phyloP scores from a whole-genome alignment of 1,140 invertebrate species.

The Papilio xuthus region DNA sequence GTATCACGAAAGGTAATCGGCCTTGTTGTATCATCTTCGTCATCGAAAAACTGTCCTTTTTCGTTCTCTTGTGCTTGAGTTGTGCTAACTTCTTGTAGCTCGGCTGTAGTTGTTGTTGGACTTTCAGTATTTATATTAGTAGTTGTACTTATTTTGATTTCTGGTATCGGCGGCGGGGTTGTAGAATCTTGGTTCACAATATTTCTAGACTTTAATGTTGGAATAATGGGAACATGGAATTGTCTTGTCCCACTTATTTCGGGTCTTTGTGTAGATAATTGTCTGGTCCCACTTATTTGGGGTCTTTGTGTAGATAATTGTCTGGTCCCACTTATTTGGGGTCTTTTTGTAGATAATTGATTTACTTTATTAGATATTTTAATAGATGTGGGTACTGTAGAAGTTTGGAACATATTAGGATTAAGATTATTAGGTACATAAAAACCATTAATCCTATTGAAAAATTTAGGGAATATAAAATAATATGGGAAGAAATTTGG shows the following conservation, averaged over 20 bases:
- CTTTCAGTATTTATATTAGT: not conserved
- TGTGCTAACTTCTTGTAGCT: not conserved
- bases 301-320: not conserved
- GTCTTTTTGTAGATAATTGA: not conserved
- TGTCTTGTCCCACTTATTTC: not conserved
- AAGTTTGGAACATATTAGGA: not conserved
- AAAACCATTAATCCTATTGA: not conserved
- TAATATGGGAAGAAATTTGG: not conserved
- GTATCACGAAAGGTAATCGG: slow-evolving; percentile 16
- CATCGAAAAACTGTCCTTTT: slow-evolving; percentile 15
- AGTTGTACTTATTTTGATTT: not conserved
- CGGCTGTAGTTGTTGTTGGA: not conserved
- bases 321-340: not conserved
- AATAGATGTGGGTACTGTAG: not conserved
- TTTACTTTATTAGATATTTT: not conserved
- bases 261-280: not conserved
- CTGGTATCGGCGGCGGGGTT: not conserved
- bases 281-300: not conserved
- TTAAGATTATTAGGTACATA: not conserved
- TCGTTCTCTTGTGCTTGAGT: not conserved
- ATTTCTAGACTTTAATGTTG: not conserved
- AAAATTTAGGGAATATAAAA: not conserved
- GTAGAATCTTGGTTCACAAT: not conserved
- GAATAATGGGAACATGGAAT: not conserved
- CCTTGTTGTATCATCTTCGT: slow-evolving; percentile 30